Evolutionary conservation across 2,113 vertebrate genomes (phyloP).

Genomic region (Ia io): DNA sequence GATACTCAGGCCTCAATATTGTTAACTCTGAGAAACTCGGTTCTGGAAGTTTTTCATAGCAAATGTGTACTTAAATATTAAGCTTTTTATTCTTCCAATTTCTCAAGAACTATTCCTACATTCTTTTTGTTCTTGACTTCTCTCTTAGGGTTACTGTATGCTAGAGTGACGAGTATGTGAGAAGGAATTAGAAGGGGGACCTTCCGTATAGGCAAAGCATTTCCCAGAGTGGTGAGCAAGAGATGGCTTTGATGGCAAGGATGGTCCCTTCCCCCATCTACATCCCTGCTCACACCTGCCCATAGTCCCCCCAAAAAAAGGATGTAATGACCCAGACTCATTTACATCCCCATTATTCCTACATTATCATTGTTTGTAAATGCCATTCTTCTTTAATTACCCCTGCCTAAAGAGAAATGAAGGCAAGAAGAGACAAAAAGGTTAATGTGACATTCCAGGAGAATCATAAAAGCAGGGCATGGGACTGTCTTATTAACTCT

Average conservation of each 20-base stretch:
- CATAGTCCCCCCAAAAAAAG: background rate
- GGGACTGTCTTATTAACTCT: conserved; percentile 73
- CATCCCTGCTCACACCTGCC: background rate
- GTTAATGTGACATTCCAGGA: conserved; percentile 53
- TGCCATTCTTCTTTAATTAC: conserved; percentile 78
- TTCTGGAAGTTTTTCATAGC: background rate
- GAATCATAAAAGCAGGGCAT: conserved; percentile 72
- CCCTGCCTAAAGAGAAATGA: conserved; percentile 67
- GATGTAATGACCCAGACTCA: conserved; percentile 12
- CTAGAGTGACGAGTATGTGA: background rate
- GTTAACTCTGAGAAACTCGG: conserved; percentile 1
- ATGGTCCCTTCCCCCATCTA: background rate
- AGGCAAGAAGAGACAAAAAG: conserved; percentile 66
- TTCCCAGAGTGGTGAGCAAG: background rate
- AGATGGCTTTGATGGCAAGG: background rate
- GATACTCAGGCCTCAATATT: background rate
- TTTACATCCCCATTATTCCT: conserved; percentile 58
- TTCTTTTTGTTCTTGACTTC: background rate
- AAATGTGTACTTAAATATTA: background rate
- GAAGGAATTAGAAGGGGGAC: background rate
- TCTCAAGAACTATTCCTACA: background rate
- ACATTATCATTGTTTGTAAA: conserved; percentile 64
- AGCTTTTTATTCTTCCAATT: background rate
- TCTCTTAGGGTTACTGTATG: background rate
- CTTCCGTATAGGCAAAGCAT: background rate